Conservation (phyloP, 2,797 vertebrate species). For the Leucoraja ocellata region DNA sequence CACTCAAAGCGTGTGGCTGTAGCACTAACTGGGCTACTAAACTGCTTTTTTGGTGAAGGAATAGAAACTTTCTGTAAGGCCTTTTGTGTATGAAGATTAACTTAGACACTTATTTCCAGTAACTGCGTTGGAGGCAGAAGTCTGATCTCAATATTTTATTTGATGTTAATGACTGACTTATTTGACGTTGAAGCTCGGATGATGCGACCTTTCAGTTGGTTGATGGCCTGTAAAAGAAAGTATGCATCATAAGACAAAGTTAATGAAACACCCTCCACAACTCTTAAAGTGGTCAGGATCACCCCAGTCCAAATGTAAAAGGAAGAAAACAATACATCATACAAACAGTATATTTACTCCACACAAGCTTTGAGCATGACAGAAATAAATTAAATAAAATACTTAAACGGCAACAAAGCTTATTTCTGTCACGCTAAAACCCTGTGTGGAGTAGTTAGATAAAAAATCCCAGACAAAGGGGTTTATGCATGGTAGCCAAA, state of each 20-base stretch:
- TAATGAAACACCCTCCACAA: background rate
- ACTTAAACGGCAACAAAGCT: too few species aligned
- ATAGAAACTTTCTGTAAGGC: background rate
- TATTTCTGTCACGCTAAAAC: too few species aligned
- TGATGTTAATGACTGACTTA: too few species aligned
- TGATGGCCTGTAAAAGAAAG: conserved; percentile 17
- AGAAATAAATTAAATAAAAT: too few species aligned
- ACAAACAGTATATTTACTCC: background rate
- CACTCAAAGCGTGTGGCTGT: too few species aligned
- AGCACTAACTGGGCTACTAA: too few species aligned
- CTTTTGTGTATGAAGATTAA: background rate
- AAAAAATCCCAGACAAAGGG: background rate
- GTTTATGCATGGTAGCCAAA: background rate
- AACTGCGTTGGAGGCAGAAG: background rate
- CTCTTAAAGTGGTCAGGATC: background rate
- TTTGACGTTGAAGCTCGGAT: background rate
- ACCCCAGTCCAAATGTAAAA: background rate
- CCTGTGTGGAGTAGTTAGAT: too few species aligned
- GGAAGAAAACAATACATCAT: background rate
- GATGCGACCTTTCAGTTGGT: background rate
- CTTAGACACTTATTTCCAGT: background rate
- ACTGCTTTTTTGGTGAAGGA: too few species aligned
- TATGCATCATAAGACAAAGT: too few species aligned
- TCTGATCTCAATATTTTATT: conserved; percentile 13
- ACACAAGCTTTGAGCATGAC: too few species aligned